phyloP scores from a whole-genome alignment of 2,888 invertebrate genomes.

The Venusia cambrica region DNA sequence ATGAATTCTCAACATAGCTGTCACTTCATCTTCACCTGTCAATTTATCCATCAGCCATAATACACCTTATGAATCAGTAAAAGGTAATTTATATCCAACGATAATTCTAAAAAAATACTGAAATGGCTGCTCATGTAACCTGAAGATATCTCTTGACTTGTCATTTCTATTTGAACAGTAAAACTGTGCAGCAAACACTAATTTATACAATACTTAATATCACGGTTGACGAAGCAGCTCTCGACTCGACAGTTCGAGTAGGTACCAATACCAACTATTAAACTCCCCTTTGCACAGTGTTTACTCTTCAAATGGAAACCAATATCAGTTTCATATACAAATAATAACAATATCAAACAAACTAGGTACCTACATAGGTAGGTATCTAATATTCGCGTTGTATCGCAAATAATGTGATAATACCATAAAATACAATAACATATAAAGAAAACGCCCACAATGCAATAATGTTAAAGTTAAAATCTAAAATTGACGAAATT shows the following conservation, averaged over 20 bases:
- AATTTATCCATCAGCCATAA: too few relatives aligned
- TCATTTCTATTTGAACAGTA: slow-evolving; percentile 61
- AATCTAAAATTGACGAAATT: slow-evolving; percentile 81
- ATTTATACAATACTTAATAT: slow-evolving; percentile 60
- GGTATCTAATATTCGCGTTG: slow-evolving; percentile 38
- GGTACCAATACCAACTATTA: slow-evolving; percentile 49
- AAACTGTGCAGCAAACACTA: slow-evolving; percentile 68
- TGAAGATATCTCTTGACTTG: slow-evolving; percentile 39
- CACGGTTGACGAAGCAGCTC: slow-evolving; percentile 67
- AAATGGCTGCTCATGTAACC: slow-evolving; percentile 44
- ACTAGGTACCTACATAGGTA: too few relatives aligned
- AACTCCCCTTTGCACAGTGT: slow-evolving; percentile 67
- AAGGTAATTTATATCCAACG: slow-evolving; percentile 63
- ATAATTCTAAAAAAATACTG: slow-evolving; percentile 72
- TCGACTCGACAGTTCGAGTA: slow-evolving; percentile 46
- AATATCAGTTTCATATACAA: slow-evolving; percentile 32
- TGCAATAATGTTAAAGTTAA: slow-evolving; percentile 55
- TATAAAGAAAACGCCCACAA: slow-evolving; percentile 45
- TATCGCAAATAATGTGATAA: slow-evolving; percentile 23
- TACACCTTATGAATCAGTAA: too few relatives aligned
- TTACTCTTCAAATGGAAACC: slow-evolving; percentile 54
- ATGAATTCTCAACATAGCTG: too few relatives aligned
- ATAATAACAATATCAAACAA: too few relatives aligned
- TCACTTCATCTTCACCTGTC: too few relatives aligned
- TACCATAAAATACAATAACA: slow-evolving; percentile 27